These are phyloP conservation scores for Spatula clypeata DNA, from an alignment of 2,797 vertebrate species.

Conservation along the genomic window DNA sequence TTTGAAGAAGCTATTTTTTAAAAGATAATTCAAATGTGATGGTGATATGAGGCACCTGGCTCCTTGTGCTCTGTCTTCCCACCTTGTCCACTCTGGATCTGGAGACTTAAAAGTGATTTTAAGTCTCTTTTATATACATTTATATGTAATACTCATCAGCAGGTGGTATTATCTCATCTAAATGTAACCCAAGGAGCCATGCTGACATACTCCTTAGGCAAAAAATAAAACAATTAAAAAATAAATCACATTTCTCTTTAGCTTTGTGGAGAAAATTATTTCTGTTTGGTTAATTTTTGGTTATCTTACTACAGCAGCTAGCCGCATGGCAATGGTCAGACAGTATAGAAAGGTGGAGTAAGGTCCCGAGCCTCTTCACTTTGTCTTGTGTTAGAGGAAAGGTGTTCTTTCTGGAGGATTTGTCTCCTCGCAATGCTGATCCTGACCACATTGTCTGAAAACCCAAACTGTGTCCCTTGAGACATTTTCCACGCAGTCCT, in stretches of 20 bases:
- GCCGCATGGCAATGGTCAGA: not conserved
- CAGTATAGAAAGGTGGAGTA: not conserved
- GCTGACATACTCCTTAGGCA: not conserved
- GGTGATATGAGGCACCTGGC: not conserved
- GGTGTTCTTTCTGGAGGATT: not conserved
- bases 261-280: not conserved
- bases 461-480: not conserved
- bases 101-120: not conserved
- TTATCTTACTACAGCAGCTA: not conserved
- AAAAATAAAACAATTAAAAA: not conserved
- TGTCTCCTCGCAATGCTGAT: not conserved
- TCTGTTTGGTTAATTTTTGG: not conserved
- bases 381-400: not conserved
- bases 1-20: not conserved
- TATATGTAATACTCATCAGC: not conserved
- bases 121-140: not conserved
- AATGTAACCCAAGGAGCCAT: not conserved
- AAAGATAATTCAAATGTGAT: not conserved
- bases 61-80: not conserved
- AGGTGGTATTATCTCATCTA: not conserved
- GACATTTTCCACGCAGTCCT: not conserved
- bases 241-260: not conserved
- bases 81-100: too few relatives aligned
- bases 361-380: not conserved
- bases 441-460: rapidly evolving